Percentiles rank a stretch among this genome's conserved stretches.
Evolutionary conservation across 2,797 vertebrate species (phyloP).

Genomic region (Parauchenoglanis punctatus): DNA sequence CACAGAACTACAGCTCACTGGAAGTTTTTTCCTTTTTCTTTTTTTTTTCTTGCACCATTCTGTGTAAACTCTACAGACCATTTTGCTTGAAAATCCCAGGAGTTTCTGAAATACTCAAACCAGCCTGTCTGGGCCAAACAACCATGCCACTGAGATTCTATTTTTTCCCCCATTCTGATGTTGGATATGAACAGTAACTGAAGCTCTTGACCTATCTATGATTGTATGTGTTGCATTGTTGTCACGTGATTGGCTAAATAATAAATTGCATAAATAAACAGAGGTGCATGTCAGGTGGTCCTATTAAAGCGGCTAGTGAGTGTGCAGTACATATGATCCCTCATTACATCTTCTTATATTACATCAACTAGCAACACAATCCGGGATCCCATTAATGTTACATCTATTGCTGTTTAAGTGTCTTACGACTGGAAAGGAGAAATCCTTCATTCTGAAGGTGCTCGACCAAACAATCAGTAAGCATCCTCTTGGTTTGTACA

Average conservation of each 20-base stretch:
- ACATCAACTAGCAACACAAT: not conserved
- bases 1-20: not conserved
- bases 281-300: not conserved
- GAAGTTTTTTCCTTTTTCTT: not conserved
- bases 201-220: not conserved
- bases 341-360: not conserved
- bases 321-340: not conserved
- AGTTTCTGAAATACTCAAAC: not conserved
- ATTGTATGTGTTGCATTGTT: not conserved
- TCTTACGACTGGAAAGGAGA: not conserved
- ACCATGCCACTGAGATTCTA: not conserved
- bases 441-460: slow-evolving; percentile 5
- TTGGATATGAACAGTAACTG: not conserved
- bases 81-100: not conserved
- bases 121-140: not conserved
- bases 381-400: not conserved
- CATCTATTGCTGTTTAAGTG: not conserved
- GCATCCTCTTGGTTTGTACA: not conserved
- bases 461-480: not conserved
- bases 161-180: not conserved
- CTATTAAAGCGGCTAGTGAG: not conserved
- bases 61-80: not conserved
- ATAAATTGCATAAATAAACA: not conserved
- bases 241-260: not conserved
- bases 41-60: not conserved